Evolutionary conservation across 2,888 invertebrate species (phyloP), one percentile per base, ranked within the genome.

Genomic region (Aplocera efformata): DNA sequence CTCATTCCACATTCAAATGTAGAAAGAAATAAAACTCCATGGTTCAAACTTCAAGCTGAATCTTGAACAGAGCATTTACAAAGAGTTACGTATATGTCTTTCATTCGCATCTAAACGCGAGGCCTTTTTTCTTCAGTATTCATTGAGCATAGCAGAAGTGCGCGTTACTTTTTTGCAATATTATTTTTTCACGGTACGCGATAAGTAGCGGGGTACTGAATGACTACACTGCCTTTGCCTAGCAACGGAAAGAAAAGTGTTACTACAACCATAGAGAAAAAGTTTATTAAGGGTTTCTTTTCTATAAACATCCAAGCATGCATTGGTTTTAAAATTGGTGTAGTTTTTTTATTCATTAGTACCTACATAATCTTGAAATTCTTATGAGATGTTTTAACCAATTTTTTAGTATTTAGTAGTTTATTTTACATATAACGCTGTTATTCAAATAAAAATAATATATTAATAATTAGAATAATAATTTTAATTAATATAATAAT

Each of bases 141-240:
- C 39, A 45, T 45, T 36, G 44, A 40, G 36, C 21, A 10, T 23
- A 3, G 21, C 23, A 37, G 40, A 35, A 64, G 68, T 49, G 50
- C 51, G 41, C 59, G 59, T 45, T 31, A 50, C 48, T 17, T 54
- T 64, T 63, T 60, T 58, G 54, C 53, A 56, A 61, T 68, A 66
- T 71, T 69, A 71, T 70, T 73, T 68, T 69, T 74, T 65, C 66
- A 66, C 63, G 64, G 61, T 66, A 64, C 60, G 58, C 54, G 61
- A 61, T 50, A 66, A 65, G 67, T 51, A 63, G 67, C 43, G 53
- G 52, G 60, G 53, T 54, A 42, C 34, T 41, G 47, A 58, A 55
- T 58, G 33, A 35, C 34, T 35, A 8, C 37, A 33, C 25, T 50
- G 22, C 43, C 32, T 49, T 40, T 47, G 38, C 42, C 34, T 35